Conservation (phyloP, 2,888 invertebrate species). For the Eupithecia abbreviata region DNA sequence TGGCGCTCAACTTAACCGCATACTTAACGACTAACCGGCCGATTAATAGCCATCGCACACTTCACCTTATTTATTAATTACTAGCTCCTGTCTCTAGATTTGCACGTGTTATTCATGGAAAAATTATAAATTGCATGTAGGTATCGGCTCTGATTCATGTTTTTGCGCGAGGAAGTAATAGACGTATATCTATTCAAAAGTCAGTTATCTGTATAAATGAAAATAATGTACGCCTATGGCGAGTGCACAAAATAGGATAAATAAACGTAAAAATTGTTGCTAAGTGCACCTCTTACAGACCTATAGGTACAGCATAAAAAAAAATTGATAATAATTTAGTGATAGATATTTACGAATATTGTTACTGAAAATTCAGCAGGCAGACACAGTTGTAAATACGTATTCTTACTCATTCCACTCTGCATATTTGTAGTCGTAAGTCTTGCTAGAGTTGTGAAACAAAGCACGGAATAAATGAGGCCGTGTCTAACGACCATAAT, state of each 20-base stretch:
- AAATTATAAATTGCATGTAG: background rate
- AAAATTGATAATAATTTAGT: no score
- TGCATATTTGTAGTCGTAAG: background rate
- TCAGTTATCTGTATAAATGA: no score
- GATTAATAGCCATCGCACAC: slow-evolving; percentile 58
- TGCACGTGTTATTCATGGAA: background rate
- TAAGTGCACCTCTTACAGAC: no score
- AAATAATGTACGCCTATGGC: no score
- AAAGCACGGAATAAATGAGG: slow-evolving; percentile 43
- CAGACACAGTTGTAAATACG: background rate
- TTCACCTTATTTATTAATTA: slow-evolving; percentile 44
- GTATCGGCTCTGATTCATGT: background rate
- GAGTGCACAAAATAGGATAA: no score
- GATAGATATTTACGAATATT: slow-evolving; percentile 37
- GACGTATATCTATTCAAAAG: background rate
- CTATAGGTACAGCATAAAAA: no score
- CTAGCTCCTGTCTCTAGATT: background rate
- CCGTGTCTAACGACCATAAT: slow-evolving; percentile 51
- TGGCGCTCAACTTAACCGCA: slow-evolving; percentile 45
- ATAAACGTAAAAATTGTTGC: no score
- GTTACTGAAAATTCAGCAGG: background rate
- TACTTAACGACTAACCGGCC: slow-evolving; percentile 62
- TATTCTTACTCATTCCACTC: background rate
- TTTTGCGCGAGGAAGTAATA: background rate
- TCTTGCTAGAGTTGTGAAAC: slow-evolving; percentile 41